phyloP scores from a whole-genome alignment of 2,113 vertebrate genomes.

The Actenoides hombroni region DNA sequence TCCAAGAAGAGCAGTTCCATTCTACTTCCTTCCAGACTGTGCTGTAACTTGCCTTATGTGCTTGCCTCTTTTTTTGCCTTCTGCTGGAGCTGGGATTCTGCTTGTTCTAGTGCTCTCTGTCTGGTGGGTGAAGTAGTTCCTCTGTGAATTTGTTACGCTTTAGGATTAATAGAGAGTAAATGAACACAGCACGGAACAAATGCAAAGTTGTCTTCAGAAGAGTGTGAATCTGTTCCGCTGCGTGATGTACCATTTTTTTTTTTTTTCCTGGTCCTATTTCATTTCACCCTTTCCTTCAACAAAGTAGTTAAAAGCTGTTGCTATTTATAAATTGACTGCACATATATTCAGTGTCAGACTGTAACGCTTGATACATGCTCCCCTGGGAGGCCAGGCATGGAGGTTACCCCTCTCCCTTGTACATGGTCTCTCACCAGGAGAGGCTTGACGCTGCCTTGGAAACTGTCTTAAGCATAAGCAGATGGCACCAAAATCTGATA shows the following conservation, averaged over 20 bases:
- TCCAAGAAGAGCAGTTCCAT: not conserved
- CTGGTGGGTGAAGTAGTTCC: not conserved
- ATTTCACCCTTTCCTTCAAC: not conserved
- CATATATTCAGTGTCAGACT: conserved; percentile 48
- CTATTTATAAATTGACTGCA: conserved; percentile 8
- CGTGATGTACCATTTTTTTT: not conserved
- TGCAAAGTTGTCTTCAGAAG: not conserved
- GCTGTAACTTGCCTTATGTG: not conserved
- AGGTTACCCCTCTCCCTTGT: not conserved
- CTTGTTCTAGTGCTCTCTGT: not conserved
- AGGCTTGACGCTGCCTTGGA: not conserved
- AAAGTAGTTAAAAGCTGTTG: not conserved
- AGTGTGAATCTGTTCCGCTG: not conserved
- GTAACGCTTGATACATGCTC: not conserved
- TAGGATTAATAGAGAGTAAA: not conserved
- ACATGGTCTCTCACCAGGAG: not conserved
- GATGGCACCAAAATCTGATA: conserved; percentile 41
- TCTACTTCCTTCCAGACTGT: not conserved
- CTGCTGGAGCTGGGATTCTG: not conserved
- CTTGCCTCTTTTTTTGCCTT: not conserved
- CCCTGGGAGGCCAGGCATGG: not conserved
- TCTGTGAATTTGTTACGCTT: not conserved
- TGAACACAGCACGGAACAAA: not conserved
- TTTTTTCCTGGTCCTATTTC: not conserved
- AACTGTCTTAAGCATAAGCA: conserved; percentile 32